Evolutionary conservation across 2,797 vertebrate genomes (phyloP).

Genomic region (Molossus alvarezi): DNA sequence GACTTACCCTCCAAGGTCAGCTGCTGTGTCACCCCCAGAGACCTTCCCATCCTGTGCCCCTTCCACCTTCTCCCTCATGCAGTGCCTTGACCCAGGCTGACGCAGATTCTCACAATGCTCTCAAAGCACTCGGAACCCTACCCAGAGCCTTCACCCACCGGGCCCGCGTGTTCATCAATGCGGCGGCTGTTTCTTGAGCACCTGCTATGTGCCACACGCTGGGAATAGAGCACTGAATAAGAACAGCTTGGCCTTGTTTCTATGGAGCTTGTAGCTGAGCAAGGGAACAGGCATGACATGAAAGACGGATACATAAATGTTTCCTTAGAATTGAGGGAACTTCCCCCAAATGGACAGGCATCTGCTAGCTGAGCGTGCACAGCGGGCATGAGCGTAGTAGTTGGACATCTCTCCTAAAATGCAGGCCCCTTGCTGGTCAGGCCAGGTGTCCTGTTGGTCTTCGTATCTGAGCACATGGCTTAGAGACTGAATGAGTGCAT

Average conservation of each 20-base stretch:
- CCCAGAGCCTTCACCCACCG: rapidly evolving
- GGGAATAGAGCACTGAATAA: neutral
- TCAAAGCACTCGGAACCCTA: neutral
- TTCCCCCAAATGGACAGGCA: neutral
- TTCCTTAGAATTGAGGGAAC: neutral
- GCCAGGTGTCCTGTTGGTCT: neutral
- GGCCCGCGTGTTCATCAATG: rapidly evolving
- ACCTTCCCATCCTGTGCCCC: neutral
- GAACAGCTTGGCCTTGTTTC: neutral
- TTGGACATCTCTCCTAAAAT: neutral
- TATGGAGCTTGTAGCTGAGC: neutral
- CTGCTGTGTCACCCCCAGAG: neutral
- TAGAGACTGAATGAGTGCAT: neutral
- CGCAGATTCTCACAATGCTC: neutral
- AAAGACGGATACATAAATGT: neutral
- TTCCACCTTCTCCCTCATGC: neutral
- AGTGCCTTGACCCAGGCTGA: neutral
- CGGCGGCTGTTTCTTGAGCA: neutral
- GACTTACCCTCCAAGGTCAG: neutral
- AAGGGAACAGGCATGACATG: neutral
- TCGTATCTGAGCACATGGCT: neutral
- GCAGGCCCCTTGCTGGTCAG: neutral
- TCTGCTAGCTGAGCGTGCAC: neutral
- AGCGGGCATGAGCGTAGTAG: rapidly evolving
- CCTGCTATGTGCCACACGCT: neutral